Percentiles rank a stretch among this genome's conserved stretches.
Evolutionary conservation across 2,888 invertebrate species (phyloP).

Genomic region (Trichopria drosophilae): DNA sequence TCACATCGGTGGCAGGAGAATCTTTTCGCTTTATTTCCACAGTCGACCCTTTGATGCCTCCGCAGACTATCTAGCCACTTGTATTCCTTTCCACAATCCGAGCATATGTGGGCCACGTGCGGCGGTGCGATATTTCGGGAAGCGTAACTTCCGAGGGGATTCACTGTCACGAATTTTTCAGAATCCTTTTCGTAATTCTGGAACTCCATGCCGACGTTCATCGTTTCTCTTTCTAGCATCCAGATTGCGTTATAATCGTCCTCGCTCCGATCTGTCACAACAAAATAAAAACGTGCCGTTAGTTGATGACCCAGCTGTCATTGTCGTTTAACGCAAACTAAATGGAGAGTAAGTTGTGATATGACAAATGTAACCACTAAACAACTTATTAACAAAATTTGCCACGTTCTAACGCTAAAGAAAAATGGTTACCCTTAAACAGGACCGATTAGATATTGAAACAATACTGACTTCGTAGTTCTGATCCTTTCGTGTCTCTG

Average conservation of each 20-base stretch:
- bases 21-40: slow-evolving; percentile 56
- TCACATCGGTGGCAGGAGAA: slow-evolving; percentile 56
- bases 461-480: too few relatives aligned
- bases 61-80: slow-evolving; percentile 56
- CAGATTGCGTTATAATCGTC: slow-evolving; percentile 40
- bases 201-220: slow-evolving; percentile 21
- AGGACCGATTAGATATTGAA: too few relatives aligned
- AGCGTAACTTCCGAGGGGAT: too few relatives aligned
- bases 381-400: too few relatives aligned
- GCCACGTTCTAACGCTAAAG: too few relatives aligned
- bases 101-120: slow-evolving; percentile 43
- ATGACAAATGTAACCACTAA: too few relatives aligned
- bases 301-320: background rate
- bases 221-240: slow-evolving; percentile 40
- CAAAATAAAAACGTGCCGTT: too few relatives aligned
- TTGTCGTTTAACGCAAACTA: background rate
- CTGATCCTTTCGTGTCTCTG: too few relatives aligned
- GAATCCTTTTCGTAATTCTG: background rate
- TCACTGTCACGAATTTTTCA: background rate
- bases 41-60: slow-evolving; percentile 59
- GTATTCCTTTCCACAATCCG: slow-evolving; percentile 54
- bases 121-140: slow-evolving; percentile 21
- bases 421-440: too few relatives aligned
- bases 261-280: too few relatives aligned
- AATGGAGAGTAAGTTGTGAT: too few relatives aligned